Evolutionary conservation across 2,797 vertebrate species (phyloP).

Genomic region (Odontamblyopus rebecca): DNA sequence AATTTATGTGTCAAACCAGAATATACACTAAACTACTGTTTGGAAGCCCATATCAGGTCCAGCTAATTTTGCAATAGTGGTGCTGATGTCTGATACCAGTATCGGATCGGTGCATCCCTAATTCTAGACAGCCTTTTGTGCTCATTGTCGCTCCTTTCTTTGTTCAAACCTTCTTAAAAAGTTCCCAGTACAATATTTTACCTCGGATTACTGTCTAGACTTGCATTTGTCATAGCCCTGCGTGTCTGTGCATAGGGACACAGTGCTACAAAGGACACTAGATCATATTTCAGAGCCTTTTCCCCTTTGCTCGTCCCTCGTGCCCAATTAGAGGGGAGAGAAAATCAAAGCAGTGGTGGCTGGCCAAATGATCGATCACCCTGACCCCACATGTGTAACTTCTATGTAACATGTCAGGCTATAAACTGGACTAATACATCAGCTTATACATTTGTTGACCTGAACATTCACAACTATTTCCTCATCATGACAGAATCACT

Average conservation of each 20-base stretch:
- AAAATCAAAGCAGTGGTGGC: constrained; percentile 57
- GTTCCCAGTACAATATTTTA: neutral
- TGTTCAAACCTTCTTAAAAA: neutral
- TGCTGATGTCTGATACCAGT: no score
- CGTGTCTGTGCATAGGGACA: neutral
- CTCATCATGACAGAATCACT: constrained; percentile 38
- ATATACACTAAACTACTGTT: no score
- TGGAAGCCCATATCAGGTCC: no score
- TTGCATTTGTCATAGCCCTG: neutral
- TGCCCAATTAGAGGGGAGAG: constrained; percentile 66
- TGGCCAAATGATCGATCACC: constrained; percentile 60
- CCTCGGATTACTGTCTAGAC: neutral
- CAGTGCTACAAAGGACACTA: constrained; percentile 22
- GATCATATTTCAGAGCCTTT: constrained; percentile 36
- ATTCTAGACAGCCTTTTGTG: neutral
- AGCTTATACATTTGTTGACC: constrained; percentile 57
- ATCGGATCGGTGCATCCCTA: no score
- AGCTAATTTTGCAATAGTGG: no score
- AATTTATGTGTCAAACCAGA: no score
- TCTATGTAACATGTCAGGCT: constrained; percentile 62
- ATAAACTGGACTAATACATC: constrained; percentile 63
- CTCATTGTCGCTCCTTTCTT: neutral
- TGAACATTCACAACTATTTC: constrained; percentile 35
- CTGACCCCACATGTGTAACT: constrained; percentile 58
- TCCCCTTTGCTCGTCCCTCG: constrained; percentile 31